Evolutionary conservation across 2,797 vertebrate species (phyloP), one percentile per base, ranked within the genome.

Genomic region (Mormyrus proboscirostris): DNA sequence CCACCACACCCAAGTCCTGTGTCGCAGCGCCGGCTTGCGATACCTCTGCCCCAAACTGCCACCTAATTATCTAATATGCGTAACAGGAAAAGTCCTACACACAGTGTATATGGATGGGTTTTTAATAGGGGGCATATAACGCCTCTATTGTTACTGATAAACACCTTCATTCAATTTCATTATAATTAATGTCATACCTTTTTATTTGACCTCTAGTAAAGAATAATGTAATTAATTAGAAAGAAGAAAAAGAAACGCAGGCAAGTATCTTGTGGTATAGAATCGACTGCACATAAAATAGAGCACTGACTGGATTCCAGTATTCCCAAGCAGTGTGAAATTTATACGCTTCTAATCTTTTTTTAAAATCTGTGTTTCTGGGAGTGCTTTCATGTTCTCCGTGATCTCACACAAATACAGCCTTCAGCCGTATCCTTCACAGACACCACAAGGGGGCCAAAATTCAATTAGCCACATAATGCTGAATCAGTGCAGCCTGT

Each of bases 61-160:
- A 88, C 47, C 69, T 93, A 94, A 94, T 94, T 92, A 93, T 92
- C 92, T 92, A 79, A 41, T 76, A 41, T 16, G 12, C 69, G 14
- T 41, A 73, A 84, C 33, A 25, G 25, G 4, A 53, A 22, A 89
- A 38, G 5, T 51, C 14, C 50, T 53, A 51, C 50, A 87, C 47
- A 87, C 65, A 50, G n/a, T 79, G 33, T 79, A 55, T 79, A 84
- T 47, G 44, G 44, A 85, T 53, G 47, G 82, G 10, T 53, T 50
- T 25, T 38, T 51, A 25, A 86, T 19, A 19, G 51, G 14, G 29
- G 25, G 84, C 50, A 55, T n/a, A 38, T 49, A 55, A 44, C n/a
- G 29, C 55, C 53, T 87, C 57, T 87, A 22, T 41, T 19, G 53
- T 33, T 44, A 62, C 86, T 62, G 55, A 87, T 87, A 87, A 87